These are phyloP conservation scores for Pterostichus madidus DNA, from an alignment of 2,888 invertebrate species.

Conservation along the genomic window DNA sequence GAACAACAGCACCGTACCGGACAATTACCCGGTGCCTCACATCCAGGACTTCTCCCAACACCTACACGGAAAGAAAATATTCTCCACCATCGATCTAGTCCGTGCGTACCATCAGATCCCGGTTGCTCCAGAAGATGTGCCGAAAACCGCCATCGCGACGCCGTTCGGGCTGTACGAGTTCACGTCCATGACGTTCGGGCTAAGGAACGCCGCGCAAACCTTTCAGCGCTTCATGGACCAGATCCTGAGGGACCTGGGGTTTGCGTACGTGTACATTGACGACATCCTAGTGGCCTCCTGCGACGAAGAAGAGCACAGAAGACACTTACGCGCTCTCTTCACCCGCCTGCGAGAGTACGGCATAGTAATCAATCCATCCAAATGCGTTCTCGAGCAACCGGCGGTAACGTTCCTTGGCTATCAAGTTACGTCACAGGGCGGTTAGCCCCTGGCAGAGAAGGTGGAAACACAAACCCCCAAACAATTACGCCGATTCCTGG, in stretches of 20 bases:
- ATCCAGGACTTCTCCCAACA: slow-evolving; percentile 71
- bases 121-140: slow-evolving; percentile 71
- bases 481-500: too few species aligned
- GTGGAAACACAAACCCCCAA: too few species aligned
- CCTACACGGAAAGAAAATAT: slow-evolving; percentile 69
- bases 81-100: slow-evolving; percentile 71
- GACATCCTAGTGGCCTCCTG: slow-evolving; percentile 62
- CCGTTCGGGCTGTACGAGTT: too few species aligned
- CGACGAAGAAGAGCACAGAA: slow-evolving; percentile 66
- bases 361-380: too few species aligned
- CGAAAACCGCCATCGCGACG: slow-evolving; percentile 73
- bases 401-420: too few species aligned
- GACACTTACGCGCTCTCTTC: slow-evolving; percentile 68
- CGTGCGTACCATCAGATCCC: slow-evolving; percentile 73
- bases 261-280: slow-evolving; percentile 69
- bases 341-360: too few species aligned
- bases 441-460: too few species aligned
- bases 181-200: slow-evolving; percentile 71
- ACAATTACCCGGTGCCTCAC: slow-evolving; percentile 72
- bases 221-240: slow-evolving; percentile 71
- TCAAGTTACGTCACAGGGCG: too few species aligned
- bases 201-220: slow-evolving; percentile 22
- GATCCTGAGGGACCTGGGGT: slow-evolving; percentile 66
- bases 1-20: slow-evolving; percentile 72
- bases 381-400: too few species aligned